Percentiles rank a stretch among this genome's conserved stretches.
These are phyloP conservation scores for Oscheius myriophilus DNA, from an alignment of 2,888 invertebrate genomes.

Conservation along the genomic window DNA sequence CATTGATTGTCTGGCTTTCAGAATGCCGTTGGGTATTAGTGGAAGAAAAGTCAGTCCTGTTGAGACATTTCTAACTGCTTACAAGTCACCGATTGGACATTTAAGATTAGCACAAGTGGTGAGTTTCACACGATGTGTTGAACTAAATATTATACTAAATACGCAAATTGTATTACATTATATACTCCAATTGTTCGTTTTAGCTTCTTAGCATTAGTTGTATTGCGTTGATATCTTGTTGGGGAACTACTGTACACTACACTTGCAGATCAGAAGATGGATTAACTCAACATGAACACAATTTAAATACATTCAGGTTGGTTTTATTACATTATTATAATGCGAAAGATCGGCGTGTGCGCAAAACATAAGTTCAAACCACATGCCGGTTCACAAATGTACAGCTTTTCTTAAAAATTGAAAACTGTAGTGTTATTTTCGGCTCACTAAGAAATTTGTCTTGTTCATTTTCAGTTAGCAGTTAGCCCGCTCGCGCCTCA, in stretches of 20 bases:
- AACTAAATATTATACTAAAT: too few relatives aligned
- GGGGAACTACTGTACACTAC: conserved; percentile 24
- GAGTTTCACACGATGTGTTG: too few relatives aligned
- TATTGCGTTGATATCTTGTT: conserved; percentile 18
- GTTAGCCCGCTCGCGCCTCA: too few relatives aligned
- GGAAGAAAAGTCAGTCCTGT: conserved; percentile 15
- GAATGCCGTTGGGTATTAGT: not conserved
- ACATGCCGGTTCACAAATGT: not conserved
- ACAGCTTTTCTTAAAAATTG: not conserved
- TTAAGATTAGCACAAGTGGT: conserved; percentile 23
- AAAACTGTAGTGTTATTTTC: too few relatives aligned
- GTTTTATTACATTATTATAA: not conserved
- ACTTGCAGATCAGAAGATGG: conserved; percentile 10
- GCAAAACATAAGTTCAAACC: not conserved
- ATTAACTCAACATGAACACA: not conserved
- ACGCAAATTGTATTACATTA: not conserved
- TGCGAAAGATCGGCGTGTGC: not conserved
- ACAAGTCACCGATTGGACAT: conserved; percentile 23
- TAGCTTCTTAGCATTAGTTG: conserved; percentile 13
- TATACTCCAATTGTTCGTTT: not conserved
- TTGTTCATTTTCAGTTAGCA: too few relatives aligned
- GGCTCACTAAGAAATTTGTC: too few relatives aligned
- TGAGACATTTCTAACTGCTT: conserved; percentile 17
- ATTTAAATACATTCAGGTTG: conserved; percentile 22
- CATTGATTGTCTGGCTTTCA: not conserved